phyloP scores from a whole-genome alignment of 2,888 invertebrate genomes.

The Tenthredo mesomela region DNA sequence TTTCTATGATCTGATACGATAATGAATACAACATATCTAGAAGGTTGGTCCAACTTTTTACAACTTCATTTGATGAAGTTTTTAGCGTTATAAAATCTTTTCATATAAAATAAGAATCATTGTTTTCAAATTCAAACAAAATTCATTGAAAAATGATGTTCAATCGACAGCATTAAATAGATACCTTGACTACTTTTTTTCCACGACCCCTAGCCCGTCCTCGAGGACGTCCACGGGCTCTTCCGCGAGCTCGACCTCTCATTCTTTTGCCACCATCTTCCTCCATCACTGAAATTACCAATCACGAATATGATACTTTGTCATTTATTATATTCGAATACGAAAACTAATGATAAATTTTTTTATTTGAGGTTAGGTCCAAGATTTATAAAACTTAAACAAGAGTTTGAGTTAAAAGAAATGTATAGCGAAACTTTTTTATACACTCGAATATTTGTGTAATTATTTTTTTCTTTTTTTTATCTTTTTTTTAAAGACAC shows the following conservation, averaged over 20 bases:
- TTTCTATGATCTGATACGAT: slow-evolving; percentile 75
- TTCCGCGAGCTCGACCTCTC: slow-evolving; percentile 88
- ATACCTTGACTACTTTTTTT: slow-evolving; percentile 87
- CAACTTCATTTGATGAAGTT: background rate
- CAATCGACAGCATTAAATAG: background rate
- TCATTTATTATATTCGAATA: background rate
- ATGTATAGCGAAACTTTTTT: background rate
- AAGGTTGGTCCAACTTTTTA: background rate
- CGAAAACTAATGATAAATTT: slow-evolving; percentile 1
- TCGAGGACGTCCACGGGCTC: slow-evolving; percentile 88
- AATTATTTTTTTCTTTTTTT: background rate
- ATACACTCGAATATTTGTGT: background rate
- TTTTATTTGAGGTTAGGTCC: slow-evolving; percentile 41
- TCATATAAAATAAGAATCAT: background rate
- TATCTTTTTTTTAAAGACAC: no score
- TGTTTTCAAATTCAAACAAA: background rate
- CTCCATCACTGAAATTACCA: slow-evolving; percentile 75
- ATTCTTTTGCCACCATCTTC: slow-evolving; percentile 81
- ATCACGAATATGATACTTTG: background rate
- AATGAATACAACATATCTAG: no score
- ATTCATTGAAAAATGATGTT: background rate
- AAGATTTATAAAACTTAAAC: background rate
- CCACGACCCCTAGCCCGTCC: slow-evolving; percentile 85
- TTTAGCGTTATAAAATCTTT: background rate
- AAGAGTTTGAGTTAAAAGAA: background rate